Evolutionary conservation across 2,888 invertebrate species (phyloP), one percentile per base, ranked within the genome.

Genomic region (Polyploca ridens): DNA sequence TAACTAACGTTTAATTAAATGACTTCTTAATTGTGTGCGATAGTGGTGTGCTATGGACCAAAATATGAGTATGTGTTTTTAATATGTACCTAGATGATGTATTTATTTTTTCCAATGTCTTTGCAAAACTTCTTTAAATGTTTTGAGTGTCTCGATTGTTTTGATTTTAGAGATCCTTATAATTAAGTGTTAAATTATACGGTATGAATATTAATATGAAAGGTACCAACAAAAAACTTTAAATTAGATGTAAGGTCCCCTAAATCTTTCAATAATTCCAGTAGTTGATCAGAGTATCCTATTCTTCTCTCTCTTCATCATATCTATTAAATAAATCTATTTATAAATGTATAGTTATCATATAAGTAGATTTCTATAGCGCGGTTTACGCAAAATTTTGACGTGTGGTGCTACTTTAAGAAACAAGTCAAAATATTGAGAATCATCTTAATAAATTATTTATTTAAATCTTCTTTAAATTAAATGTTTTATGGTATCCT

Each of bases 381-480:
- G 80, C 77, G 76, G 73, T 64, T 59, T 66, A 75, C 78, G 79
- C 81, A 77, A 77, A 70, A 19, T 73, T 76, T 88, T 88, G 88
- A 78, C 77, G 89, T 88, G 87, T 90, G 90, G 90, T 90, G 90
- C 90, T 90, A 90, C 73, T 79, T 69, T 81, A 82, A 83, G 83
- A 77, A 70, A 70, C 66, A 65, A 66, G 33, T n/a, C 14, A 41
- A 13, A 59, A 27, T 59, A 54, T 49, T 7, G 4, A 19, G 41
- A 41, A 41, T 19, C 46, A 19, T 13, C 54, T 60, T 57, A 46
- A 33, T 58, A 7, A 5, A 33, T 63, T 63, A n/a, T 16, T 59
- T 63, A 7, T 19, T 58, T 33, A 38, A 38, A 38, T 38, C 14
- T 7, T 46, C 46, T 46, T 46, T 46, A n/a, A n/a, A n/a, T n/a